Evolutionary conservation across 2,113 vertebrate species (phyloP).

Genomic region (Ahaetulla prasina): DNA sequence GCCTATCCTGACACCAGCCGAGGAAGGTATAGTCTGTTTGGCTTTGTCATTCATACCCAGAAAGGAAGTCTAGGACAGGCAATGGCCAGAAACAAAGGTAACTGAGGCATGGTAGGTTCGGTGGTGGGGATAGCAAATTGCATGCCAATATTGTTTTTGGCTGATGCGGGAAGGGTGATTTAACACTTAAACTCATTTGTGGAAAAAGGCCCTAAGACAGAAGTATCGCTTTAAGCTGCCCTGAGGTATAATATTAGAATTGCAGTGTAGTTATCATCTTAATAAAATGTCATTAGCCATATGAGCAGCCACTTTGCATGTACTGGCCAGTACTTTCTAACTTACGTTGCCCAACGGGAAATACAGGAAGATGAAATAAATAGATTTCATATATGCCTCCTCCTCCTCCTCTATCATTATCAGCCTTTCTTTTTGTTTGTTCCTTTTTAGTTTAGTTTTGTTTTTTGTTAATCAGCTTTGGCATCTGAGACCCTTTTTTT

Average conservation of each 20-base stretch:
- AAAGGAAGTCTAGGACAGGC: not conserved
- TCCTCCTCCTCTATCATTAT: not conserved
- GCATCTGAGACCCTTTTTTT: accelerated
- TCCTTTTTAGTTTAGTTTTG: not conserved
- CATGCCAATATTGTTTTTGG: not conserved
- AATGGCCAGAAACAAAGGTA: not conserved
- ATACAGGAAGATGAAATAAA: no score
- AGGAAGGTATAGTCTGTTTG: not conserved
- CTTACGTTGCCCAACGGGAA: not conserved
- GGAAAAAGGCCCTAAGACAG: not conserved
- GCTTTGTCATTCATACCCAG: not conserved
- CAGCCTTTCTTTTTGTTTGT: accelerated
- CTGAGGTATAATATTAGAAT: not conserved
- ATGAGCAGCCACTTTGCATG: not conserved
- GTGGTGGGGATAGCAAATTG: not conserved
- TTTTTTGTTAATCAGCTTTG: not conserved
- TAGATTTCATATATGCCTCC: not conserved
- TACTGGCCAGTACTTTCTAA: not conserved
- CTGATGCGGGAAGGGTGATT: not conserved
- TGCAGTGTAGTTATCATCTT: not conserved
- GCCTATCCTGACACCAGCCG: not conserved
- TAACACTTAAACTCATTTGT: not conserved
- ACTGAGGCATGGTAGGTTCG: not conserved
- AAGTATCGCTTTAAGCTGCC: not conserved
- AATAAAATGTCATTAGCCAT: not conserved